These are phyloP conservation scores for Chouioia cunea DNA, from an alignment of 2,888 invertebrate species.

Conservation along the genomic window DNA sequence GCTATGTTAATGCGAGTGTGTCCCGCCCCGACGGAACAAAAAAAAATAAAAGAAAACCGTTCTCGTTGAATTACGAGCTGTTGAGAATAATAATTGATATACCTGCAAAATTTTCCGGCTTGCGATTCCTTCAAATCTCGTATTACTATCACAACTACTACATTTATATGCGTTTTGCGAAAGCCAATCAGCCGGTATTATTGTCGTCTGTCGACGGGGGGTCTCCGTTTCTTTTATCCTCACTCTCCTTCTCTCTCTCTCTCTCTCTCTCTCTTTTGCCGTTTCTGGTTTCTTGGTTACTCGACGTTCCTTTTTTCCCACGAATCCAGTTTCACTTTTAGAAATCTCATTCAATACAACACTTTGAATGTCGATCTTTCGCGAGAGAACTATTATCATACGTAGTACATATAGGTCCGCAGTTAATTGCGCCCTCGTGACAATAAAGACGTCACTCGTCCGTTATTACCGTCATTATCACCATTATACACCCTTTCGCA, in stretches of 20 bases:
- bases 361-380: slow-evolving; percentile 17
- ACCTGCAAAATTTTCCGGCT: too few species aligned
- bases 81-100: too few species aligned
- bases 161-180: background rate
- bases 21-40: too few species aligned
- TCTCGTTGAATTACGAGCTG: too few species aligned
- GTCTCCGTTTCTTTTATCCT: background rate
- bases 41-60: too few species aligned
- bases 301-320: slow-evolving; percentile 9
- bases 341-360: background rate
- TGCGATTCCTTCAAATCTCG: too few species aligned
- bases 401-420: slow-evolving; percentile 6
- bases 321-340: slow-evolving; percentile 25
- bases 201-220: background rate
- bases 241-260: background rate
- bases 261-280: background rate
- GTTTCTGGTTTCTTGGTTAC: slow-evolving; percentile 69
- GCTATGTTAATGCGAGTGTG: too few species aligned
- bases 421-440: slow-evolving; percentile 22
- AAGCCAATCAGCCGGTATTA: too few species aligned
- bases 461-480: slow-evolving; percentile 41
- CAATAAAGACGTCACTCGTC: slow-evolving; percentile 37
- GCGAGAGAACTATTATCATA: slow-evolving; percentile 28
- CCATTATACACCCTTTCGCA: slow-evolving; percentile 70
- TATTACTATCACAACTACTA: too few species aligned